Percentiles rank a stretch among this genome's conserved stretches.
phyloP scores from a whole-genome alignment of 2,113 vertebrate genomes.

The Lepus americanus region DNA sequence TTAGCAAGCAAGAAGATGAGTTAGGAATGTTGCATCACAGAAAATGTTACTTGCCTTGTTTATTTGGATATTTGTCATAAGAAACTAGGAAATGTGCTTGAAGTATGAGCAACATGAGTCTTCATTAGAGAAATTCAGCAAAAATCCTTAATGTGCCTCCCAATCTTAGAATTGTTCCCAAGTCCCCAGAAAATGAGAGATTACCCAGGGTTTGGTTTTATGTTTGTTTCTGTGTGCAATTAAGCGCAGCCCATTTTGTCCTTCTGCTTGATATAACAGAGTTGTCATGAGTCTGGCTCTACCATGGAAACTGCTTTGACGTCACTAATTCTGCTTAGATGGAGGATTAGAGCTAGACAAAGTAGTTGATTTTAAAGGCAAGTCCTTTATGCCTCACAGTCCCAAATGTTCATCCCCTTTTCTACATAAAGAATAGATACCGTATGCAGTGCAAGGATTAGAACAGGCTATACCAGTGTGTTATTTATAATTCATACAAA shows the following conservation, averaged over 20 bases:
- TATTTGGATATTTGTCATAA: constrained; percentile 65
- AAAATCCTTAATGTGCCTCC: constrained; percentile 57
- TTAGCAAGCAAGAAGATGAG: constrained; percentile 29
- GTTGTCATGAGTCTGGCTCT: constrained; percentile 75
- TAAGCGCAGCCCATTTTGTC: constrained; percentile 69
- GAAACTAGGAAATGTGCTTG: constrained; percentile 3
- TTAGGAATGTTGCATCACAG: constrained; percentile 39
- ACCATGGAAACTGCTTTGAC: constrained; percentile 80
- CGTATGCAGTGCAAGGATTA: background rate
- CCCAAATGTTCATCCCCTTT: background rate
- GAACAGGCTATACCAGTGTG: background rate
- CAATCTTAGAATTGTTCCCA: constrained; percentile 67
- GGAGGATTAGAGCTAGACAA: constrained; percentile 74
- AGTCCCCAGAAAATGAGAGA: constrained; percentile 67
- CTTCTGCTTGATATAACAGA: constrained; percentile 75
- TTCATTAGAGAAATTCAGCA: constrained; percentile 60
- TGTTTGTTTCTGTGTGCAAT: constrained; percentile 73
- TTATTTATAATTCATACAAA: constrained; percentile 58
- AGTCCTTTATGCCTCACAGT: background rate
- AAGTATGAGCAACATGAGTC: constrained; percentile 31
- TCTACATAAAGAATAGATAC: background rate
- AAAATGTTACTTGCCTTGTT: constrained; percentile 40
- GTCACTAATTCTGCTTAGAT: constrained; percentile 78
- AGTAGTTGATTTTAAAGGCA: constrained; percentile 51
- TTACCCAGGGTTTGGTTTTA: constrained; percentile 63